phyloP scores from a whole-genome alignment of 2,113 vertebrate species.

The Mustela nigripes region DNA sequence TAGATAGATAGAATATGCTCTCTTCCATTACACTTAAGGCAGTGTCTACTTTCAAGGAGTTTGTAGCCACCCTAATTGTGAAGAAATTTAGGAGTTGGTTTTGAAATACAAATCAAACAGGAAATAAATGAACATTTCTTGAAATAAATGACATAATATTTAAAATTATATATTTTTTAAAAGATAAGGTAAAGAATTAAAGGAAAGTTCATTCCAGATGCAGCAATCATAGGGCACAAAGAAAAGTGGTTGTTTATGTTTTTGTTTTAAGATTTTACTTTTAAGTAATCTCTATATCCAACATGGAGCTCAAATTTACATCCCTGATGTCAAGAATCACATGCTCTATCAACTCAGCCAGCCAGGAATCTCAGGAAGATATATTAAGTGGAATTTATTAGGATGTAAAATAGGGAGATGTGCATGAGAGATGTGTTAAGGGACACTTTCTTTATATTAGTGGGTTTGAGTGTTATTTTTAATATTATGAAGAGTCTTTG shows the following conservation, averaged over 20 bases:
- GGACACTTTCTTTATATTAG: neutral
- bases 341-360: neutral
- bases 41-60: neutral
- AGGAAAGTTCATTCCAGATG: neutral
- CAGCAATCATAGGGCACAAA: neutral
- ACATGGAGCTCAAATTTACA: neutral
- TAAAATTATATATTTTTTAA: neutral
- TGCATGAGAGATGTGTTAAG: neutral
- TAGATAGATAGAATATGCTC: neutral
- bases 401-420: neutral
- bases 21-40: neutral
- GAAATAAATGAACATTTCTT: neutral
- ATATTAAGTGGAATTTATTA: neutral
- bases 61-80: neutral
- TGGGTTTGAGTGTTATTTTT: neutral
- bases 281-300: neutral
- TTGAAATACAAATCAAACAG: neutral
- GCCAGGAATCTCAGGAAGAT: neutral
- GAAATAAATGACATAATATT: neutral
- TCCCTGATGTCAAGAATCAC: neutral
- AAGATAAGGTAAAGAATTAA: neutral
- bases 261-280: neutral
- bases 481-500: neutral
- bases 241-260: neutral
- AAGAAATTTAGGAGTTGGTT: neutral